These are phyloP conservation scores for Nomada flava DNA, from an alignment of 2,888 invertebrate species.

Conservation along the genomic window DNA sequence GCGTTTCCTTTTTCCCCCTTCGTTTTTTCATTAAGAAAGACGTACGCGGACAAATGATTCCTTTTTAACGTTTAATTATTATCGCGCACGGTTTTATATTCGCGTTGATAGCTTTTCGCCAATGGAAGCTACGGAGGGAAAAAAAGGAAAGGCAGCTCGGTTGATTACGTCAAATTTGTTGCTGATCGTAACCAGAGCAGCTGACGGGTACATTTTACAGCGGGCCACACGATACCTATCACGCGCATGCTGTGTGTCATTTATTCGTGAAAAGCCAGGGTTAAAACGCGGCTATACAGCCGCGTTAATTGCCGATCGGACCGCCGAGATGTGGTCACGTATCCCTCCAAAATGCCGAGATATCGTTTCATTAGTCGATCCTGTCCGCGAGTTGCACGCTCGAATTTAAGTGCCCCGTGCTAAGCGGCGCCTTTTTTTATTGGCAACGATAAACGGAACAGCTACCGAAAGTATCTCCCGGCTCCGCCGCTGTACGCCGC, in stretches of 20 bases:
- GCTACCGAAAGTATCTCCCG: not conserved
- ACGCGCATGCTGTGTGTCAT: constrained; percentile 57
- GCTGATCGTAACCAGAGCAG: constrained; percentile 58
- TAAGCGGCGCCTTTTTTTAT: constrained; percentile 46
- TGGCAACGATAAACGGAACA: constrained; percentile 25
- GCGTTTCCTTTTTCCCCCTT: not conserved
- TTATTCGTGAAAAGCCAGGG: constrained; percentile 62
- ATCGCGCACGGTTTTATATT: not conserved
- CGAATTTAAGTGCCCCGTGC: constrained; percentile 35
- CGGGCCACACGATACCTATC: constrained; percentile 68
- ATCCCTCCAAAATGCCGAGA: constrained; percentile 38
- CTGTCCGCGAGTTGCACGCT: constrained; percentile 21
- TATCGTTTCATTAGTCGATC: constrained; percentile 63
- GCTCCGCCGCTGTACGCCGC: not conserved
- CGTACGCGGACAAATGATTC: not conserved
- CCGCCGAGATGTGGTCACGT: constrained; percentile 59
- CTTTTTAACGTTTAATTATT: not conserved
- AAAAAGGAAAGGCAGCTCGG: not conserved
- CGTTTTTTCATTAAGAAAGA: not conserved
- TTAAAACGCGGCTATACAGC: constrained; percentile 55
- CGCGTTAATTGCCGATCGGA: constrained; percentile 64
- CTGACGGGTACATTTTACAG: constrained; percentile 67
- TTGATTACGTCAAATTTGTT: constrained; percentile 68
- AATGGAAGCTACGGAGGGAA: not conserved
- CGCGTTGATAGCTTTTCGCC: not conserved